Percentiles rank a stretch among this genome's conserved stretches.
These are phyloP conservation scores for Drosophila tristis DNA, from an alignment of 1,140 invertebrate genomes.

Conservation along the genomic window DNA sequence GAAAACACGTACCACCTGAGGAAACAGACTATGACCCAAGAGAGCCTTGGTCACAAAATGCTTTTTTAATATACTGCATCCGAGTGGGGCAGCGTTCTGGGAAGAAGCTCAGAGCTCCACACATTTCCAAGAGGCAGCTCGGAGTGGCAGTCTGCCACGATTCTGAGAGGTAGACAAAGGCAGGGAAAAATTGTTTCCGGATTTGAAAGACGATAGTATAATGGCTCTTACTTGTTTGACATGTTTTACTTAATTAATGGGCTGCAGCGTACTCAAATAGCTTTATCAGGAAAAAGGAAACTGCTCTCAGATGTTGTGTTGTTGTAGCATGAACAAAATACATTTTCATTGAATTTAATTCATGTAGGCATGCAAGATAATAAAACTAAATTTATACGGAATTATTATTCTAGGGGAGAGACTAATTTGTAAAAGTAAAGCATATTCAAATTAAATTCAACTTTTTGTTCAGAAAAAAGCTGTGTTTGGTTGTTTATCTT, in stretches of 20 bases:
- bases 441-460: too few relatives aligned
- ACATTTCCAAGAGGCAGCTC: not conserved
- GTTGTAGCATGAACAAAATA: too few relatives aligned
- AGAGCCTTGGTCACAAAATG: not conserved
- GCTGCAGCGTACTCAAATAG: not conserved
- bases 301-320: too few relatives aligned
- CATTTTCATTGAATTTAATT: too few relatives aligned
- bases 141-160: not conserved
- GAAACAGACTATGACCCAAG: not conserved
- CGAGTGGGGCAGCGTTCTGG: slow-evolving; percentile 11
- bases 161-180: slow-evolving; percentile 15
- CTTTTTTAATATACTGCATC: slow-evolving; percentile 22
- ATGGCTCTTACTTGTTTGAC: slow-evolving; percentile 13
- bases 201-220: slow-evolving; percentile 28
- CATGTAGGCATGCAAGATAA: too few relatives aligned
- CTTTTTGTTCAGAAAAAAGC: not conserved
- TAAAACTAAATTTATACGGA: too few relatives aligned
- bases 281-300: not conserved
- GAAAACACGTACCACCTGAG: slow-evolving; percentile 15
- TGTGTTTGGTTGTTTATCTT: not conserved
- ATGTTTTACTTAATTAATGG: not conserved
- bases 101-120: not conserved
- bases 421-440: too few relatives aligned
- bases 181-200: slow-evolving; percentile 30
- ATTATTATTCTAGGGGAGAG: too few relatives aligned